These are phyloP conservation scores for Himantopus leucocephalus DNA, from an alignment of 2,113 vertebrate species.

Conservation along the genomic window DNA sequence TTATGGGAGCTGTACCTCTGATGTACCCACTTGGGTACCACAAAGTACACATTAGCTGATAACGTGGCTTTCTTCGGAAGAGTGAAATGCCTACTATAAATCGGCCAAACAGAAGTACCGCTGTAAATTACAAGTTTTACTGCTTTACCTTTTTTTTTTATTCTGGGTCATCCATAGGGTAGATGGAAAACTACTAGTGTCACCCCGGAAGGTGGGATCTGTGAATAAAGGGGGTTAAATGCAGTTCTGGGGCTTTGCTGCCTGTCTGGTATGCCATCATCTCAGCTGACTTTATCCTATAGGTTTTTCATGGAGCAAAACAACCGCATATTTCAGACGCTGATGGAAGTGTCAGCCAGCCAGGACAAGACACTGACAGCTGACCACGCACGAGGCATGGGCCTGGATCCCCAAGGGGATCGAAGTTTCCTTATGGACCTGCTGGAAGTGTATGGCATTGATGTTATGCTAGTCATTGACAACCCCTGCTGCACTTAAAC, in stretches of 20 bases:
- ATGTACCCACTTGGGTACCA: background rate
- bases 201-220: background rate
- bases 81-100: background rate
- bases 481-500: constrained; percentile 92
- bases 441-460: constrained; percentile 93
- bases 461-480: constrained; percentile 94
- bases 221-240: background rate
- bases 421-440: constrained; percentile 93
- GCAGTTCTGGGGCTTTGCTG: background rate
- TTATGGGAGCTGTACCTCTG: background rate
- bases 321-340: constrained; percentile 95
- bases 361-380: constrained; percentile 90
- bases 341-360: constrained; percentile 89
- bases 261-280: background rate
- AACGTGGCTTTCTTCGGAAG: background rate
- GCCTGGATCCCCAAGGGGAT: constrained; percentile 93
- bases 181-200: background rate
- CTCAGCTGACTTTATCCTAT: background rate
- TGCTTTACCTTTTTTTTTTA: background rate
- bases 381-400: constrained; percentile 94
- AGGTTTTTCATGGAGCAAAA: constrained; percentile 99
- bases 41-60: background rate
- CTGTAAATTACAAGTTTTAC: background rate
- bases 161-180: background rate
- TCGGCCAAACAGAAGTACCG: background rate